These are phyloP conservation scores for Metallyticus violacea DNA, from an alignment of 2,888 invertebrate species.

Conservation along the genomic window DNA sequence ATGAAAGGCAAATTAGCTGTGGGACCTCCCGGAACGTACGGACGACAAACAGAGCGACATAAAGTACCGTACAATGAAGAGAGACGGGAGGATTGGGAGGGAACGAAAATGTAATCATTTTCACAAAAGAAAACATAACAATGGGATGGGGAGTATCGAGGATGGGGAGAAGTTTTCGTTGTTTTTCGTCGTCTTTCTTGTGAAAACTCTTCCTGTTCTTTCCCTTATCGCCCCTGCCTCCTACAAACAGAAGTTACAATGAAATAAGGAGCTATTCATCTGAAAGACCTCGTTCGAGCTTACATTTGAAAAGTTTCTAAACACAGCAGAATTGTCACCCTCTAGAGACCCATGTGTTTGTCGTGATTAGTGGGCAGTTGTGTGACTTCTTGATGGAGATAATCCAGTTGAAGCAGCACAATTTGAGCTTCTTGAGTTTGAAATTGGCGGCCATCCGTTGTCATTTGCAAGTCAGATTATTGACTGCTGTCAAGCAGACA, in stretches of 20 bases:
- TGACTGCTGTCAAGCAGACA: too few species aligned
- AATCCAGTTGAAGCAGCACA: background rate
- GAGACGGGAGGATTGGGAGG: background rate
- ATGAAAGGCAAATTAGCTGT: constrained; percentile 30
- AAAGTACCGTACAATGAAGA: constrained; percentile 6
- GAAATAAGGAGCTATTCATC: constrained; percentile 6
- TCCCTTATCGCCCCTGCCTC: background rate
- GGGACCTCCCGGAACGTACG: constrained; percentile 4
- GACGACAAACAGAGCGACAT: constrained; percentile 7
- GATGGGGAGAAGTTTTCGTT: background rate
- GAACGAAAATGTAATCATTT: constrained; percentile 11
- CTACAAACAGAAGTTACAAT: background rate
- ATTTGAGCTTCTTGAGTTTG: background rate
- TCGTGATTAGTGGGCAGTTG: background rate
- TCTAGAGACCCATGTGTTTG: background rate
- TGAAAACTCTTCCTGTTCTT: background rate
- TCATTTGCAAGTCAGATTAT: background rate
- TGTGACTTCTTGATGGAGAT: background rate
- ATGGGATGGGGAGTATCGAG: background rate
- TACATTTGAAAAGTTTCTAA: background rate
- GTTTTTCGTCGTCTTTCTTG: background rate
- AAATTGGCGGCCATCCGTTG: background rate
- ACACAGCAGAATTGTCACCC: too few species aligned
- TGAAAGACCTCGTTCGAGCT: background rate
- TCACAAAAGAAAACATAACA: constrained; percentile 15